A percentile compares a stretch with the other conserved stretches of the same genome.
Evolutionary conservation across 2,113 vertebrate genomes (phyloP).

Genomic region (Phyllostomus discolor): DNA sequence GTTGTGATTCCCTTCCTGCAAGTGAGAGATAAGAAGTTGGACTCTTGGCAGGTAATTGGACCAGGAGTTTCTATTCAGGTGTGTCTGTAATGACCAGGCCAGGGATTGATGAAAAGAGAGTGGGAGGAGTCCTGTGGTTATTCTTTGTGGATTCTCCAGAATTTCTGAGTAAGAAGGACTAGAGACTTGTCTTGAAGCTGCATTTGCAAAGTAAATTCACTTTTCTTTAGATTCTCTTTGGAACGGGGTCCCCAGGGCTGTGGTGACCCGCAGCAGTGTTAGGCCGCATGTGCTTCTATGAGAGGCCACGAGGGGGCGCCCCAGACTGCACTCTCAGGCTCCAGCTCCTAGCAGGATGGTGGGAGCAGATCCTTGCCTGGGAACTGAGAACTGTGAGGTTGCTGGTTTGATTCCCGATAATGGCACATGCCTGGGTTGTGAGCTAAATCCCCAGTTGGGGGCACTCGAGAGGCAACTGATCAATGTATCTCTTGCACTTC

Average conservation of each 20-base stretch:
- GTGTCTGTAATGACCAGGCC: neutral
- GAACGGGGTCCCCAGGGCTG: neutral
- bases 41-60: neutral
- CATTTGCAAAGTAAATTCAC: neutral
- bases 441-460: too few species aligned
- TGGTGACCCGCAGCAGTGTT: rapidly evolving
- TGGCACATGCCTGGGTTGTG: neutral
- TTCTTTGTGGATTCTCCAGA: neutral
- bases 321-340: neutral
- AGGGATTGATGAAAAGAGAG: neutral
- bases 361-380: neutral
- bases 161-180: neutral
- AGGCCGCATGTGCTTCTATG: neutral
- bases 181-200: neutral
- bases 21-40: neutral
- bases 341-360: neutral
- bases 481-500: too few species aligned
- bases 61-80: neutral
- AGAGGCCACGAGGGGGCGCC: neutral
- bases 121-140: neutral
- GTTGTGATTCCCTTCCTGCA: too few species aligned
- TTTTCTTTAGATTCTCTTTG: neutral
- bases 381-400: neutral
- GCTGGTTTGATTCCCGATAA: too few species aligned
- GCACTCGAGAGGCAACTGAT: too few species aligned